These are phyloP conservation scores for Triplophysa tibetana DNA, from an alignment of 2,113 vertebrate genomes.

Conservation along the genomic window DNA sequence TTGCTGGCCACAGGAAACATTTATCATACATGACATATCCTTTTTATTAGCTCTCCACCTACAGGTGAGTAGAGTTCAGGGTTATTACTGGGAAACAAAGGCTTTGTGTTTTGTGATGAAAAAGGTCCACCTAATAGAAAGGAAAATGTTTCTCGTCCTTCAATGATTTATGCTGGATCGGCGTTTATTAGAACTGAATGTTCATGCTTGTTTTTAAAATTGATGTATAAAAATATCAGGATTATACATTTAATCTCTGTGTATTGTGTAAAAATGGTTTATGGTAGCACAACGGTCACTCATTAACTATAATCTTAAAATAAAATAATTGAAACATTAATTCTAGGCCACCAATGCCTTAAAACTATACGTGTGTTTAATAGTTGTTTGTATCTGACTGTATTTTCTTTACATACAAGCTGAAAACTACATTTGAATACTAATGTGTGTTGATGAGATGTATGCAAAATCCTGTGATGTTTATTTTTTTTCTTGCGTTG, in stretches of 20 bases:
- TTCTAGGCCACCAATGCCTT: constrained; percentile 73
- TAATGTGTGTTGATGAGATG: constrained; percentile 34
- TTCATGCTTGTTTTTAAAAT: not conserved
- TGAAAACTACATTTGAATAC: constrained; percentile 31
- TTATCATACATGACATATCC: too few relatives aligned
- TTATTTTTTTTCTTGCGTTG: not conserved
- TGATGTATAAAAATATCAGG: not conserved
- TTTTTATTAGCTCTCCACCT: too few relatives aligned
- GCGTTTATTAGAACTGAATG: too few relatives aligned
- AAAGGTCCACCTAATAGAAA: too few relatives aligned
- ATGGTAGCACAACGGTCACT: not conserved
- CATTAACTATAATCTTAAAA: constrained; percentile 1
- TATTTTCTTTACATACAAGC: not conserved
- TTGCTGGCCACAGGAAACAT: too few relatives aligned
- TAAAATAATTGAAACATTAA: constrained; percentile 54
- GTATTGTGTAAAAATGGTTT: not conserved
- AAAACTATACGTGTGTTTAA: constrained; percentile 56
- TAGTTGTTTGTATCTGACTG: constrained; percentile 34
- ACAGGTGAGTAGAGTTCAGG: too few relatives aligned
- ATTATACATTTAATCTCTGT: constrained; percentile 15
- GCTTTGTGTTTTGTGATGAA: too few relatives aligned
- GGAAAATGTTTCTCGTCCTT: too few relatives aligned
- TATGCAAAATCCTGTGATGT: constrained; percentile 18
- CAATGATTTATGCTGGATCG: not conserved
- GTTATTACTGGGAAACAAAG: too few relatives aligned